These are phyloP conservation scores for Oegoconia quadripuncta DNA, from an alignment of 2,888 invertebrate species.

Conservation along the genomic window DNA sequence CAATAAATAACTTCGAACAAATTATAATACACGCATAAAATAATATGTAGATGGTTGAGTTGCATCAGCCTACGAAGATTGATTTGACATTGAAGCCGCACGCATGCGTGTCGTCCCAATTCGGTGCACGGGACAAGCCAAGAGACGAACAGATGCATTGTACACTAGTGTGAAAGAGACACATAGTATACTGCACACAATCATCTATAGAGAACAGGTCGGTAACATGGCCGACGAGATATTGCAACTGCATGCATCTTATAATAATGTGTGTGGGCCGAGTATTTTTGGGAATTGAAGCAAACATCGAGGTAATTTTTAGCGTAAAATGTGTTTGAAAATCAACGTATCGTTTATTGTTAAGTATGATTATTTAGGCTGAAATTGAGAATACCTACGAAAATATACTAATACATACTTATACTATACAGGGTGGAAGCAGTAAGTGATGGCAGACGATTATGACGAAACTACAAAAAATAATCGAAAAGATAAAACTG, in stretches of 20 bases:
- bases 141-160: constrained; percentile 39
- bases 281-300: constrained; percentile 26
- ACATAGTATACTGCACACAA: constrained; percentile 32
- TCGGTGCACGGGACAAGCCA: constrained; percentile 45
- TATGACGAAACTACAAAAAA: no score
- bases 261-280: constrained; percentile 37
- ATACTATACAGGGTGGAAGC: no score
- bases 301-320: no score
- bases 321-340: no score
- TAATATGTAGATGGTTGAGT: constrained; percentile 41
- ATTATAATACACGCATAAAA: not conserved
- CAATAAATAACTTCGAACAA: constrained; percentile 17
- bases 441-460: no score
- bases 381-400: no score
- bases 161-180: constrained; percentile 38
- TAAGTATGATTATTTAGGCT: no score
- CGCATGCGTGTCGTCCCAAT: constrained; percentile 77
- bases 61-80: constrained; percentile 74
- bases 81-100: constrained; percentile 75
- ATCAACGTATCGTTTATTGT: no score
- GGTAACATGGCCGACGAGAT: constrained; percentile 66
- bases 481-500: no score
- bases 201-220: constrained; percentile 42
- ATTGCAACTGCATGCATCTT: constrained; percentile 67
- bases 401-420: no score